Percentiles rank a stretch among this genome's conserved stretches.
phyloP scores from a whole-genome alignment of 1,140 invertebrate species.

The Hyphantria cunea region DNA sequence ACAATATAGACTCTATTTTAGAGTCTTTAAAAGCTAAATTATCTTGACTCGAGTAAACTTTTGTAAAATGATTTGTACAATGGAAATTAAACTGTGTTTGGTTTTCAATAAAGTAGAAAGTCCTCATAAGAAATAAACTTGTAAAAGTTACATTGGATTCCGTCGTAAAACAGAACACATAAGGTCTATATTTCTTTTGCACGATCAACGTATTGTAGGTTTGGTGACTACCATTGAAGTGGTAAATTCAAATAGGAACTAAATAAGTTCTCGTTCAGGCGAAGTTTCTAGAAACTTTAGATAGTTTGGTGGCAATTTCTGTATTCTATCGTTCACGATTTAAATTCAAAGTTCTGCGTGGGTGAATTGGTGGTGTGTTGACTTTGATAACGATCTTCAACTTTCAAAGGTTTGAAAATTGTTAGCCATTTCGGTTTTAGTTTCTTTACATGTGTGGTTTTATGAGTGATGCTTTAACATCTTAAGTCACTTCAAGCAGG shows the following conservation, averaged over 20 bases:
- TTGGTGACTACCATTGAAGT: conserved; percentile 34
- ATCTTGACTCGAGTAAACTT: too few species aligned
- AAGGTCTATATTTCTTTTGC: conserved; percentile 13
- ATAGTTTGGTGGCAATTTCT: conserved; percentile 29
- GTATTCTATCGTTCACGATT: conserved; percentile 13
- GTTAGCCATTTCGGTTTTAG: background rate
- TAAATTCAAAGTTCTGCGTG: conserved; percentile 8
- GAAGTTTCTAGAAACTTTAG: conserved; percentile 29
- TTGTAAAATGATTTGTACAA: background rate
- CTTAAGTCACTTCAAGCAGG: too few species aligned
- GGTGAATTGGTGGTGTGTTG: conserved; percentile 7
- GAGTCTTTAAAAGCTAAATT: background rate
- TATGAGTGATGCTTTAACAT: too few species aligned
- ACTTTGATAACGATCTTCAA: conserved; percentile 1
- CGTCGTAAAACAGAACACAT: background rate
- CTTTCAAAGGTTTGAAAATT: background rate
- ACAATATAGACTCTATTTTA: conserved; percentile 13
- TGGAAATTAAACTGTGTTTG: conserved; percentile 13
- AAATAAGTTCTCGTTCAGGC: conserved; percentile 47
- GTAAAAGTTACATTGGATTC: background rate
- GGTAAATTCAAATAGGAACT: conserved; percentile 59
- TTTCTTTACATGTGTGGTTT: background rate
- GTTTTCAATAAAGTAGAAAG: background rate
- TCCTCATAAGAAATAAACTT: background rate
- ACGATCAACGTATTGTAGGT: conserved; percentile 10